phyloP scores from a whole-genome alignment of 2,797 vertebrate genomes.

The Euthynnus affinis region DNA sequence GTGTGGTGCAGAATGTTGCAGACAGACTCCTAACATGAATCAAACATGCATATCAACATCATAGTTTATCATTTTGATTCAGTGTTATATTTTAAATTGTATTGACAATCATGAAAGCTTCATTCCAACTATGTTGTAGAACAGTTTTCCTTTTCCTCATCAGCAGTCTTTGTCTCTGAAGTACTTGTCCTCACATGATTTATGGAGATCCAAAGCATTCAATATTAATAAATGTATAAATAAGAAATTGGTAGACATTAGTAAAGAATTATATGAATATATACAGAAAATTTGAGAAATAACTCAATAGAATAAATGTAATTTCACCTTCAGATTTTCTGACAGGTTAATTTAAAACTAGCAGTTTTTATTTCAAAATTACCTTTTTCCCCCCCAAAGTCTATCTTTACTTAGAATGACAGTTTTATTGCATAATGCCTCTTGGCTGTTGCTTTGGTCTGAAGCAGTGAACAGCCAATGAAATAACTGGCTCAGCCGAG shows the following conservation, averaged over 20 bases:
- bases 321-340: neutral
- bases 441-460: neutral
- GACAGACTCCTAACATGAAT: neutral
- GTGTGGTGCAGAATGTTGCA: neutral
- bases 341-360: neutral
- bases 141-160: neutral
- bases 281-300: neutral
- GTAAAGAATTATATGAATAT: neutral
- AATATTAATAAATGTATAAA: neutral
- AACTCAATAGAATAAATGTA: neutral
- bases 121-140: neutral
- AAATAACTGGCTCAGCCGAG: neutral
- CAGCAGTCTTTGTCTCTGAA: neutral
- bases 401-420: neutral
- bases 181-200: neutral
- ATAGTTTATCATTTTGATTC: neutral
- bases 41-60: neutral
- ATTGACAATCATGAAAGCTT: neutral
- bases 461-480: neutral
- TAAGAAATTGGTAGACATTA: neutral
- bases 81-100: constrained; percentile 11
- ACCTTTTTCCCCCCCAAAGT: neutral
- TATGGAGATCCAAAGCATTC: neutral
- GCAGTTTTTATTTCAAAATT: neutral
- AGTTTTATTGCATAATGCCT: neutral